Conservation (phyloP, 2,888 invertebrate species). For the Acanthococcus lagerstroemiae region DNA sequence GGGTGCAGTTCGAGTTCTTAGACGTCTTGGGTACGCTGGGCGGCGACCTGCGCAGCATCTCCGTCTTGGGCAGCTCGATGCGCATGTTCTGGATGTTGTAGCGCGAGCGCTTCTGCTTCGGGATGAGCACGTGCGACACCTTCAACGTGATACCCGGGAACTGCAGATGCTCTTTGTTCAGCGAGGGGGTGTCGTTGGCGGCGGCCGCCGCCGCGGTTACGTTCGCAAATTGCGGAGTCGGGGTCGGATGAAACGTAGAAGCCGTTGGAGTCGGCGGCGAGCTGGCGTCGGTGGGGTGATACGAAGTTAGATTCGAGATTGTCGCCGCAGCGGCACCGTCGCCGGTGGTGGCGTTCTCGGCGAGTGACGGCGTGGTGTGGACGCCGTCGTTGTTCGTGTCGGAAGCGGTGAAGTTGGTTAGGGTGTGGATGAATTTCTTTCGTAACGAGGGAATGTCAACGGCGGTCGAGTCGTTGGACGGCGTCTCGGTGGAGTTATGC, state of each 20-base stretch:
- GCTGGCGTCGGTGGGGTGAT: neutral
- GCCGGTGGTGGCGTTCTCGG: no score
- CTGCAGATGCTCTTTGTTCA: conserved; percentile 17
- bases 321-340: no score
- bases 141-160: conserved; percentile 28
- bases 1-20: conserved; percentile 18
- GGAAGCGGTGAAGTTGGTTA: neutral
- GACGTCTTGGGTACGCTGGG: neutral
- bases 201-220: neutral
- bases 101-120: conserved; percentile 16
- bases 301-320: neutral
- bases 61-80: conserved; percentile 4
- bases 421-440: neutral
- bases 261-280: neutral
- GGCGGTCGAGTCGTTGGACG: neutral
- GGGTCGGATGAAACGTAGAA: neutral
- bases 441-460: neutral
- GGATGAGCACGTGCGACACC: conserved; percentile 25
- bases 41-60: neutral
- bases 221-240: neutral
- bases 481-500: no score
- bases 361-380: neutral
- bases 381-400: neutral
- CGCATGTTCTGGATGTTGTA: conserved; percentile 15
- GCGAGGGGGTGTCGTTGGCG: neutral